Evolutionary conservation across 2,888 invertebrate genomes (phyloP).

Genomic region (Phania funesta): DNA sequence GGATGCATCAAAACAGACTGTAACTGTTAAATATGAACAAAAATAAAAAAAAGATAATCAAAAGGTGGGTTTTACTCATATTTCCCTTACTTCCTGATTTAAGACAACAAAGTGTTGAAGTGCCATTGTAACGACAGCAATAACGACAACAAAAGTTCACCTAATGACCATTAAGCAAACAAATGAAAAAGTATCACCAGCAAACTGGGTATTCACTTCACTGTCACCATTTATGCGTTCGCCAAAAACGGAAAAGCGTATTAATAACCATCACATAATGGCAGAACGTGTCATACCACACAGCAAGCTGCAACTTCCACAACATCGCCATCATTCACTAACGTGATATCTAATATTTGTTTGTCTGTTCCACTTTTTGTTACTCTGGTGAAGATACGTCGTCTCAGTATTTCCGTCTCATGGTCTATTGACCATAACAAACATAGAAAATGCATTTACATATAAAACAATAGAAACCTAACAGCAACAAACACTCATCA

Average conservation of each 20-base stretch:
- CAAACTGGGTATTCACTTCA: constrained; percentile 37
- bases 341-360: constrained; percentile 18
- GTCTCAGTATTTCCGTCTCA: constrained; percentile 63
- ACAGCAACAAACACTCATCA: constrained; percentile 11
- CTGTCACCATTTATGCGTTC: constrained; percentile 21
- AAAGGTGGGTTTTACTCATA: constrained; percentile 14
- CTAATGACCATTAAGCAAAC: constrained; percentile 53
- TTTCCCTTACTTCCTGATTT: constrained; percentile 56
- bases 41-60: background rate
- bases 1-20: background rate
- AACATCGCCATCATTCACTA: background rate
- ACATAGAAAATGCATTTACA: constrained; percentile 50
- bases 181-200: constrained; percentile 13
- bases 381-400: constrained; percentile 8
- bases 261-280: constrained; percentile 29
- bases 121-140: background rate
- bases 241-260: background rate
- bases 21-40: background rate
- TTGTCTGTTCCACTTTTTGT: constrained; percentile 1
- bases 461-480: constrained; percentile 35
- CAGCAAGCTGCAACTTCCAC: background rate
- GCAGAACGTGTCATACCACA: constrained; percentile 21
- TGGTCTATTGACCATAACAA: constrained; percentile 67
- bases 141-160: constrained; percentile 34
- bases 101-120: constrained; percentile 4